Evolutionary conservation across 2,113 vertebrate genomes (phyloP), one percentile per base, ranked within the genome.

Genomic region (Arizona elegans): DNA sequence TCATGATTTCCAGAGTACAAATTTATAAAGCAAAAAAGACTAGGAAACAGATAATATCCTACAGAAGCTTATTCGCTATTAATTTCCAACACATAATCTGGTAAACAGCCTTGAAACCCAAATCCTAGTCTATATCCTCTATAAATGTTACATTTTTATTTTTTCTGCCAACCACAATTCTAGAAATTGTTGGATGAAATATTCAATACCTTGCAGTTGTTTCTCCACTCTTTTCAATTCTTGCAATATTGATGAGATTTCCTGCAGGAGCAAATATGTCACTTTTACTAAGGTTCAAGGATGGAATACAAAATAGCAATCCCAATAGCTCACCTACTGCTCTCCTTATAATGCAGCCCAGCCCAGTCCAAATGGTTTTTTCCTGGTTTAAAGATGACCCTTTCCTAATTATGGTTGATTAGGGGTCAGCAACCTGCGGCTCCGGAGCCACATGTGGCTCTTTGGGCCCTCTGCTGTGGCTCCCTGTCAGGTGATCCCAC

Each of bases 151-250:
- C 15, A 9, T 56, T 29, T n/a, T 86, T 23, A 38, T 55, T 85
- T 55, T 47, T 54, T 92, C 24, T 21, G 33, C 43, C 55, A 85
- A 56, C 29, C 6, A 1, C 56, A 43, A 52, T 47, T 90, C 58
- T 86, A 65, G 29, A n/a, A 43, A 75, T 13, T 54, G 43, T 21
- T 50, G 24, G 8, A 50, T 55, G 55, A 55, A 86, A 86, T 29
- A 38, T 90, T 86, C 92, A 75, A 94, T 98, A 99, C 99, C 99
- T 99, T 99, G 99, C 52, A 99, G 97, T 90, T 99, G 99, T 95
- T 99, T 99, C 96, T 99, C 99, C 93, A 99, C 98, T 96, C 98
- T 97, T 96, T 99, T 99, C 88, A 99, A 96, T 95, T 99, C 99
- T 58, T 99, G 98, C 86, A 99, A 97, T 96, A 99, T 99, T 19